Percentiles rank a stretch among this genome's conserved stretches.
phyloP scores from a whole-genome alignment of 2,113 vertebrate genomes.

The Bettongia penicillata region DNA sequence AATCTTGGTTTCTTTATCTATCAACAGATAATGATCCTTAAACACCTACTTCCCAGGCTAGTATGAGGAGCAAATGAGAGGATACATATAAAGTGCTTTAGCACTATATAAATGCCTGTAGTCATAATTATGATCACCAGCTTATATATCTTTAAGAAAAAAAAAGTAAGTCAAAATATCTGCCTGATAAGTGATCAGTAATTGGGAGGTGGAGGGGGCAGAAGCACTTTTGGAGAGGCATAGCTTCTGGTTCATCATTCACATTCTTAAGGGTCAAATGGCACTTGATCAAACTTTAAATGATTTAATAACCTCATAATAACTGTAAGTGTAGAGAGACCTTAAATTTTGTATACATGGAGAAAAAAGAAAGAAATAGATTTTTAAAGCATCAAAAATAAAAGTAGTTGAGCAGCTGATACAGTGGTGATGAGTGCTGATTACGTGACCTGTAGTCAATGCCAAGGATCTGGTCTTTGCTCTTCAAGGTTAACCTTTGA shows the following conservation, averaged over 20 bases:
- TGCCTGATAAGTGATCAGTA: neutral
- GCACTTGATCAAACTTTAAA: neutral
- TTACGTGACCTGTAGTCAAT: neutral
- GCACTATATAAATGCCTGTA: neutral
- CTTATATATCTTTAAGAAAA: neutral
- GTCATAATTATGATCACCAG: neutral
- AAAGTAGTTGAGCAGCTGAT: neutral
- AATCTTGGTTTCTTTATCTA: neutral
- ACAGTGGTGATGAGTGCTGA: neutral
- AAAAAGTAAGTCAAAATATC: neutral
- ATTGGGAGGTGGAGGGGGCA: neutral
- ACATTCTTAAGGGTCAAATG: neutral
- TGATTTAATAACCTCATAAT: neutral
- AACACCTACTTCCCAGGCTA: neutral
- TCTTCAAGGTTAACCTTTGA: neutral
- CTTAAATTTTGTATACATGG: neutral
- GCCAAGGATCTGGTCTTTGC: neutral
- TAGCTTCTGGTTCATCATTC: neutral
- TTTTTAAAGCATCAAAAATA: neutral
- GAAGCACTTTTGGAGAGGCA: neutral
- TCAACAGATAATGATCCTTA: neutral
- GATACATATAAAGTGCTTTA: neutral
- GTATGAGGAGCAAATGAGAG: neutral
- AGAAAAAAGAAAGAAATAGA: neutral
- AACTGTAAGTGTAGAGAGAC: neutral